phyloP scores from a whole-genome alignment of 2,888 invertebrate genomes.

The Drosophila leonis region DNA sequence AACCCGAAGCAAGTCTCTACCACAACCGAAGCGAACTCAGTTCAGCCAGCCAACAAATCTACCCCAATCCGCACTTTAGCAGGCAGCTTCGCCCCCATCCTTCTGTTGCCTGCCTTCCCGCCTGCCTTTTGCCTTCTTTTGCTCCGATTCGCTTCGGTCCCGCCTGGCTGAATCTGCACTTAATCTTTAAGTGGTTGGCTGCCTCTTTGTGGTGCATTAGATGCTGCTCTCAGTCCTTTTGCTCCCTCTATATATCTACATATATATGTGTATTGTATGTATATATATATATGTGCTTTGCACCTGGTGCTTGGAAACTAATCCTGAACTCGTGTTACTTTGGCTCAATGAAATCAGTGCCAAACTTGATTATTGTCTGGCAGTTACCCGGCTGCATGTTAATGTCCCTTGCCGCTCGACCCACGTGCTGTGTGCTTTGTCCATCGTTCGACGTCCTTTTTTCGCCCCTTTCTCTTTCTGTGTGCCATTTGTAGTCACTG shows the following conservation, averaged over 20 bases:
- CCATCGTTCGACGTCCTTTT: neutral
- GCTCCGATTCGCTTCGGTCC: slow-evolving; percentile 45
- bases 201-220: slow-evolving; percentile 71
- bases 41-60: slow-evolving; percentile 10
- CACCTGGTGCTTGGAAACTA: slow-evolving; percentile 64
- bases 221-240: slow-evolving; percentile 9
- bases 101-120: slow-evolving; percentile 23
- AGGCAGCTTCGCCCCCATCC: neutral
- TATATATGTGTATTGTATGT: neutral
- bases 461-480: slow-evolving; percentile 5
- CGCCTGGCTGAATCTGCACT: slow-evolving; percentile 77
- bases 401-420: slow-evolving; percentile 39
- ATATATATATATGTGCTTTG: slow-evolving; percentile 5
- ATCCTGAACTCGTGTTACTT: slow-evolving; percentile 73
- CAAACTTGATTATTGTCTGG: slow-evolving; percentile 74
- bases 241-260: neutral
- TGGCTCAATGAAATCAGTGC: slow-evolving; percentile 71
- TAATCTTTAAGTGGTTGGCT: slow-evolving; percentile 79
- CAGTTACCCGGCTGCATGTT: slow-evolving; percentile 63
- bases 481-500: slow-evolving; percentile 69
- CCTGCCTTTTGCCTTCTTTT: slow-evolving; percentile 8
- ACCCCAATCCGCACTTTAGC: slow-evolving; percentile 4
- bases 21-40: neutral
- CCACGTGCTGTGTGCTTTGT: neutral
- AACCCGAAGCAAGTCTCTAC: slow-evolving; percentile 36